phyloP scores from a whole-genome alignment of 2,888 invertebrate species.

The Sarcophaga rosellei region DNA sequence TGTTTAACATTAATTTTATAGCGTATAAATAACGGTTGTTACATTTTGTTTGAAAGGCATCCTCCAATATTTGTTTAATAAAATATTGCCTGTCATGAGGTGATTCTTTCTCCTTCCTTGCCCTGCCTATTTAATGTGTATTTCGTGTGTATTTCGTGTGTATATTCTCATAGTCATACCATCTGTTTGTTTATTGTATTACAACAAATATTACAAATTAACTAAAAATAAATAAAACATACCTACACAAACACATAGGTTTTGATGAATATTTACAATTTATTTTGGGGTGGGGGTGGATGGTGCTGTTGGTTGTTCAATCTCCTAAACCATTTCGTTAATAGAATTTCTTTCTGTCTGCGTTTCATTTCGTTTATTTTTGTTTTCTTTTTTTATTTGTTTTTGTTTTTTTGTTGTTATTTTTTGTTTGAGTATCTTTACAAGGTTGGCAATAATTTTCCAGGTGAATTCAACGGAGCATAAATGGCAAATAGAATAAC shows the following conservation, averaged over 20 bases:
- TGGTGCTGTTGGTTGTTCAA: neutral
- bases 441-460: slow-evolving; percentile 51
- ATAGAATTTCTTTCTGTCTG: neutral
- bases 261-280: slow-evolving; percentile 29
- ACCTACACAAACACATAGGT: slow-evolving; percentile 20
- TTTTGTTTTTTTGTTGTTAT: neutral
- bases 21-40: slow-evolving; percentile 1
- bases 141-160: too few relatives aligned
- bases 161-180: neutral
- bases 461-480: slow-evolving; percentile 62
- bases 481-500: slow-evolving; percentile 56
- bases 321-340: neutral
- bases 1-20: too few relatives aligned
- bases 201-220: slow-evolving; percentile 45
- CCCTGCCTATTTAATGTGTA: neutral
- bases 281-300: neutral
- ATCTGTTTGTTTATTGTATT: slow-evolving; percentile 9
- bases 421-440: slow-evolving; percentile 28
- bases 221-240: slow-evolving; percentile 36
- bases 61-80: too few relatives aligned
- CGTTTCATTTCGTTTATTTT: neutral
- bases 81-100: neutral
- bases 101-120: neutral
- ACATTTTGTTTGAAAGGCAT: too few relatives aligned
- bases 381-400: neutral